These are phyloP conservation scores for Cotesia chilonis DNA, from an alignment of 1,140 invertebrate genomes.

Conservation along the genomic window DNA sequence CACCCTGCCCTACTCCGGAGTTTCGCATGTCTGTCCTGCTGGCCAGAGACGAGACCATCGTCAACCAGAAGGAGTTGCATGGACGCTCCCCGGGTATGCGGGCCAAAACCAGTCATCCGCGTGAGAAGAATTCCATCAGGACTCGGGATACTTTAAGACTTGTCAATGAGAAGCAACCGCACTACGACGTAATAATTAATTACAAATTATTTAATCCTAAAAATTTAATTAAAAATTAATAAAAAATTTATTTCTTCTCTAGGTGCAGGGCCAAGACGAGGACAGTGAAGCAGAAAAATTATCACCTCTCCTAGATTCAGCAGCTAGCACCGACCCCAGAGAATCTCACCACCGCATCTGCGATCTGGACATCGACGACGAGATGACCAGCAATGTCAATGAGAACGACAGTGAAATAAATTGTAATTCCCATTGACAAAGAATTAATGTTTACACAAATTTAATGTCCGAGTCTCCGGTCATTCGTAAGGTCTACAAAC, in stretches of 20 bases:
- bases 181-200: conserved; percentile 62
- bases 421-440: conserved; percentile 58
- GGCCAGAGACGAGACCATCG: conserved; percentile 71
- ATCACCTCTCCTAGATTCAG: conserved; percentile 75
- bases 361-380: conserved; percentile 59
- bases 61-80: conserved; percentile 59
- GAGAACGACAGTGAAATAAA: conserved; percentile 51
- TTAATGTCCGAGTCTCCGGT: conserved; percentile 39
- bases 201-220: conserved; percentile 21
- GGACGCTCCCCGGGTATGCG: conserved; percentile 57
- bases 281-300: conserved; percentile 84
- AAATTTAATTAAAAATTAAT: conserved; percentile 18
- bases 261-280: conserved; percentile 70
- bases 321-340: conserved; percentile 61
- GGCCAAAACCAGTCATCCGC: conserved; percentile 56
- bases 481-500: conserved; percentile 34
- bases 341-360: conserved; percentile 54
- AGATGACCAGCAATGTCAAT: conserved; percentile 55
- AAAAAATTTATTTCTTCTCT: conserved; percentile 36
- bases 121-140: conserved; percentile 58
- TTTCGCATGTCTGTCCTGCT: conserved; percentile 78
- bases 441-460: conserved; percentile 43
- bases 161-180: conserved; percentile 68
- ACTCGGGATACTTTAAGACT: conserved; percentile 67
- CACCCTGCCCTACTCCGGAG: conserved; percentile 64